These are phyloP conservation scores for Pao palembangensis DNA, from an alignment of 2,113 vertebrate species.

Conservation along the genomic window DNA sequence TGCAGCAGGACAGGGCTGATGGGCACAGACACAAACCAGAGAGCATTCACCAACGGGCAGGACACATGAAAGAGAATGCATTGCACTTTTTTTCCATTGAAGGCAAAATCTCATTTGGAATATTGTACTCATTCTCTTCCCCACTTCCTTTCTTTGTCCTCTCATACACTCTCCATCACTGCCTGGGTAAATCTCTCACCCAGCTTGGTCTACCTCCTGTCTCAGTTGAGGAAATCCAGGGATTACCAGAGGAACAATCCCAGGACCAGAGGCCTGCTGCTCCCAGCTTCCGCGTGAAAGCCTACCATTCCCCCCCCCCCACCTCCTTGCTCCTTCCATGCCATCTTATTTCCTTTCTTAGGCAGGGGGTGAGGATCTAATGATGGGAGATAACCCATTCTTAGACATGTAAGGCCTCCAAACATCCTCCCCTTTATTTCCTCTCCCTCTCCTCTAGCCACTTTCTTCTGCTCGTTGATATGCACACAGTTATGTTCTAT, in stretches of 20 bases:
- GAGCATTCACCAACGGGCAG: constrained; percentile 24
- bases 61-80: constrained; percentile 13
- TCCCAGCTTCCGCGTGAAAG: constrained; percentile 53
- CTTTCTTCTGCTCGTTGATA: not conserved
- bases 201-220: constrained; percentile 59
- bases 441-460: not conserved
- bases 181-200: constrained; percentile 34
- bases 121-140: constrained; percentile 25
- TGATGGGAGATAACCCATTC: constrained; percentile 19
- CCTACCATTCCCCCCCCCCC: constrained; percentile 38
- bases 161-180: constrained; percentile 25
- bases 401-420: constrained; percentile 7
- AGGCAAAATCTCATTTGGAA: constrained; percentile 8
- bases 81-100: constrained; percentile 3
- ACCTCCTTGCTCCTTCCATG: constrained; percentile 31
- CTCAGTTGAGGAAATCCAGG: constrained; percentile 67
- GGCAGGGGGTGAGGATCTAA: constrained; percentile 28
- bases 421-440: constrained; percentile 1
- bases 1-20: constrained; percentile 7
- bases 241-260: constrained; percentile 69
- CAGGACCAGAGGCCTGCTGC: constrained; percentile 61
- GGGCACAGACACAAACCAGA: constrained; percentile 19
- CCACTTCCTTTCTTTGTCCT: constrained; percentile 27
- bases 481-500: not conserved
- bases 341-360: constrained; percentile 40